phyloP scores from a whole-genome alignment of 1,140 invertebrate genomes.

The Subanguina moxae region DNA sequence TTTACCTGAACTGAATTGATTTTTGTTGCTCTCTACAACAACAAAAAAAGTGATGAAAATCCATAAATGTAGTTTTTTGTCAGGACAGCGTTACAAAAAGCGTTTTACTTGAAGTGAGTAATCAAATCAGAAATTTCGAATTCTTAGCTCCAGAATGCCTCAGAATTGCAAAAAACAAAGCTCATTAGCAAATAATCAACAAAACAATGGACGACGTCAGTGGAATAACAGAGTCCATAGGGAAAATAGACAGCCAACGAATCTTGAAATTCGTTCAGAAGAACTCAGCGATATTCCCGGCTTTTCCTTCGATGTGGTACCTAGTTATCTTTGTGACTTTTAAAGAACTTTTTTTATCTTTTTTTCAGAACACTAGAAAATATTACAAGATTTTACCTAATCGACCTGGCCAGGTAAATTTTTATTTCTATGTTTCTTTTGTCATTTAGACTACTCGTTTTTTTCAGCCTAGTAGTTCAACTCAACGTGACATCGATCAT shows the following conservation, averaged over 20 bases:
- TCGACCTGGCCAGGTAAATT: conserved; percentile 10
- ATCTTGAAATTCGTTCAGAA: conserved; percentile 10
- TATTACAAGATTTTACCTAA: conserved; percentile 19
- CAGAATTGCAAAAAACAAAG: too few relatives aligned
- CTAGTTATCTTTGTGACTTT: background rate
- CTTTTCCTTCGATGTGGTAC: conserved; percentile 2
- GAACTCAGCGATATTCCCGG: conserved; percentile 28
- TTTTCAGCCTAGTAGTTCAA: conserved; percentile 25
- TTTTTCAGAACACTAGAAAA: conserved; percentile 11
- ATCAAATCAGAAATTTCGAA: too few relatives aligned
- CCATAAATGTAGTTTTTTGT: too few relatives aligned
- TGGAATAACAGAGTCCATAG: background rate
- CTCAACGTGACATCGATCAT: background rate
- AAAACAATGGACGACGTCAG: background rate
- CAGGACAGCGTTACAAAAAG: too few relatives aligned
- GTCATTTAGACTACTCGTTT: background rate
- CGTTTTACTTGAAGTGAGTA: too few relatives aligned
- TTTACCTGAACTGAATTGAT: too few relatives aligned
- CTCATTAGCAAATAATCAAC: background rate
- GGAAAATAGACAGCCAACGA: background rate
- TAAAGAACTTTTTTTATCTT: background rate
- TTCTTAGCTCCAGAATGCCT: too few relatives aligned
- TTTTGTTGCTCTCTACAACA: too few relatives aligned
- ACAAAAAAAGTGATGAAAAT: too few relatives aligned
- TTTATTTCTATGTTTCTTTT: background rate